Base-by-base conservation (phyloP, 2,113 vertebrate genomes). In the Cebus imitator region DNA sequence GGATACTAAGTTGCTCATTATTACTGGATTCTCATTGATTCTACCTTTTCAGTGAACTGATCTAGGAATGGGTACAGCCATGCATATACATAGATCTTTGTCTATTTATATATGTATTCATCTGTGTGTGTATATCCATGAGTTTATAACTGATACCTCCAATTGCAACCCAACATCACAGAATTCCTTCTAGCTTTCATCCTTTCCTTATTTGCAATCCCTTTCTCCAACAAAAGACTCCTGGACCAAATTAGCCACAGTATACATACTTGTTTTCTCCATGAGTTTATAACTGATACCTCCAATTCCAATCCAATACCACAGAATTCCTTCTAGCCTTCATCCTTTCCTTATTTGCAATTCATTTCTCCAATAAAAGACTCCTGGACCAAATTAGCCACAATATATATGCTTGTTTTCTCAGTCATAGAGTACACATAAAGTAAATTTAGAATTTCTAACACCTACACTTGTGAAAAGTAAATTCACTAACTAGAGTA, bases 371-470 rank as follows among this genome's bases (percentile, higher is more conserved):
- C 9, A 87, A 35, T 20, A 82, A 85, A 9, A 88, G 13, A 82
- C 83, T 81, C 70, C 58, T 55, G 43, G 11, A 58, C 90, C 43
- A 92, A 30, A 95, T 90, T 76, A 75, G 20, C 7, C 35, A 76
- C 7, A 78, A 30, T 73, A 27, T 80, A 79, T 40, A 79, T 73
- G 45, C 27, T 91, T 90, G 61, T 95, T 93, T 95, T 64, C 61
- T 96, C 61, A 89, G 23, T 57, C 64, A 37, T 68, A 73, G 25
- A 90, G 37, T 82, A 85, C 23, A 45, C 13, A 90, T 20, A 27
- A 84, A 82, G 13, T n/a, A 48, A 37, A 81, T 92, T 80, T 64
- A 94, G 52, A 85, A 92, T 89, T 90, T 90, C 50, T 92, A 94
- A 84, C n/a, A 43, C 7, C 23, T 89, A 68, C 16, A 18, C 8